Conservation (phyloP, 2,888 invertebrate species). For the Yponomeuta cagnagella region DNA sequence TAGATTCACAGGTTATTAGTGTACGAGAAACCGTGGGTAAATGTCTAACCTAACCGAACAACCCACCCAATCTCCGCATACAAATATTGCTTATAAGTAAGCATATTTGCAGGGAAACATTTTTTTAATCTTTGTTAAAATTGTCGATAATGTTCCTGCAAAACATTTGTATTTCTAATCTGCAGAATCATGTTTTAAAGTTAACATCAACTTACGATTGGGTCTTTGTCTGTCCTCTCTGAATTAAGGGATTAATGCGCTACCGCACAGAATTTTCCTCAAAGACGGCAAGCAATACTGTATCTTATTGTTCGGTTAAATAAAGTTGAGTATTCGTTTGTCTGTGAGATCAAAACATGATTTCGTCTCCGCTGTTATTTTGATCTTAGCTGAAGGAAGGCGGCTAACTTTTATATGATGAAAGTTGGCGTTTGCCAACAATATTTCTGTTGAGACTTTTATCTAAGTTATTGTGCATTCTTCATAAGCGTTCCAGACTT, state of each 20-base stretch:
- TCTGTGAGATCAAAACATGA: not conserved
- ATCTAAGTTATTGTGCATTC: not conserved
- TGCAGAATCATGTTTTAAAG: too few relatives aligned
- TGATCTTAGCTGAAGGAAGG: not conserved
- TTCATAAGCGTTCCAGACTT: not conserved
- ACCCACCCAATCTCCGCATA: too few relatives aligned
- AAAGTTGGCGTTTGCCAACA: not conserved
- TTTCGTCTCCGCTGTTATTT: not conserved
- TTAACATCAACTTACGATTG: not conserved
- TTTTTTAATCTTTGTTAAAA: not conserved
- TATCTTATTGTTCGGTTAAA: not conserved
- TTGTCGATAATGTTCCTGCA: not conserved
- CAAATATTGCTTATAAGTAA: too few relatives aligned
- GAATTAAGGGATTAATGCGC: not conserved
- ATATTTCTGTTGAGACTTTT: not conserved
- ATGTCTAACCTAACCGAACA: too few relatives aligned
- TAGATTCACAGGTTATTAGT: too few relatives aligned
- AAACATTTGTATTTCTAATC: not conserved
- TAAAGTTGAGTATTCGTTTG: not conserved
- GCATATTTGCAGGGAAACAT: too few relatives aligned
- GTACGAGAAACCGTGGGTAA: too few relatives aligned
- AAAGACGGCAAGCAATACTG: not conserved
- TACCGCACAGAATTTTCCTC: not conserved
- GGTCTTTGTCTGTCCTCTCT: not conserved
- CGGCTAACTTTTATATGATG: not conserved